These are phyloP conservation scores for Crocallis elinguaria DNA, from an alignment of 2,888 invertebrate species.

Conservation along the genomic window DNA sequence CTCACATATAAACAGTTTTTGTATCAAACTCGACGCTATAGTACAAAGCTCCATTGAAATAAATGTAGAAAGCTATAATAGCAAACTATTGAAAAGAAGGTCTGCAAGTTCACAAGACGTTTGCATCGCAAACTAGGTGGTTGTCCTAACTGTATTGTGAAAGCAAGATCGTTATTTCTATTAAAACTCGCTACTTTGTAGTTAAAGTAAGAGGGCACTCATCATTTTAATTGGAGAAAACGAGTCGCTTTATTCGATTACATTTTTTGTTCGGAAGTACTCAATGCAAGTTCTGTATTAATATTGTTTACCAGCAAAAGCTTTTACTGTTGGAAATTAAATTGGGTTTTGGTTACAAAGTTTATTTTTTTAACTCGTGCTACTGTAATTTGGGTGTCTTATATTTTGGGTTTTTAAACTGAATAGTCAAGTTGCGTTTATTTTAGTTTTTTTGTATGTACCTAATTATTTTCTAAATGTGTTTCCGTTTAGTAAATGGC, in stretches of 20 bases:
- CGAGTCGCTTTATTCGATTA: conserved; percentile 10
- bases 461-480: too few relatives aligned
- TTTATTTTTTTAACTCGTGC: too few relatives aligned
- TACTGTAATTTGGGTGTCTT: too few relatives aligned
- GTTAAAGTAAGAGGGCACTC: conserved; percentile 22
- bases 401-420: too few relatives aligned
- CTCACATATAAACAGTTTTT: neutral
- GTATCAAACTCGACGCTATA: neutral
- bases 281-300: neutral
- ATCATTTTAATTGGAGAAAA: conserved; percentile 25
- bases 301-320: neutral
- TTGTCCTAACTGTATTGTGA: conserved; percentile 43
- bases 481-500: too few relatives aligned
- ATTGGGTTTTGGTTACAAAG: too few relatives aligned
- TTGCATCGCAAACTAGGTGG: conserved; percentile 45
- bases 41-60: conserved; percentile 27
- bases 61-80: conserved; percentile 40
- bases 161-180: conserved; percentile 57
- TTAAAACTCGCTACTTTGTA: conserved; percentile 16
- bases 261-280: conserved; percentile 17
- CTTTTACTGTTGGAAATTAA: too few relatives aligned
- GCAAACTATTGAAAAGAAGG: conserved; percentile 41
- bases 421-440: too few relatives aligned
- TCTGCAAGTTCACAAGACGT: conserved; percentile 38
- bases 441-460: too few relatives aligned